phyloP scores from a whole-genome alignment of 64 coral and sea anemone species.

The Pachyseris speciosa region DNA sequence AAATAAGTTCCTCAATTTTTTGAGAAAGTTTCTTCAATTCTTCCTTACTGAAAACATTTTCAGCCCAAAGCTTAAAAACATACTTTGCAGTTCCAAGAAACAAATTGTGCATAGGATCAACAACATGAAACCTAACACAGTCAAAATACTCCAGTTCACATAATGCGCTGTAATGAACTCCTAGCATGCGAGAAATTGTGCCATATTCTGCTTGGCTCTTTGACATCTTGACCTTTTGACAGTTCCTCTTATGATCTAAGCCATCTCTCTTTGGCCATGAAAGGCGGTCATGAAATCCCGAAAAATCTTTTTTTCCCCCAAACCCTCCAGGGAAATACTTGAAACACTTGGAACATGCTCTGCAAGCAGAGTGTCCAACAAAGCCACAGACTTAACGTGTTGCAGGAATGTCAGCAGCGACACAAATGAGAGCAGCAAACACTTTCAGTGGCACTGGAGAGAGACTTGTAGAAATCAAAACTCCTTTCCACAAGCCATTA shows the following conservation, averaged over 20 bases:
- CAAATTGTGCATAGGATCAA: slow-evolving; percentile 64
- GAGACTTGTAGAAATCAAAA: slow-evolving; percentile 19
- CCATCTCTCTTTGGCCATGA: slow-evolving; percentile 32
- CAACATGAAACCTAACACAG: slow-evolving; percentile 65
- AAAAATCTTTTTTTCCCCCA: slow-evolving; percentile 22
- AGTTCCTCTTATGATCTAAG: slow-evolving; percentile 11
- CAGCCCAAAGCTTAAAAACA: slow-evolving; percentile 49
- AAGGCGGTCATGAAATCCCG: slow-evolving; percentile 8
- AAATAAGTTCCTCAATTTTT: slow-evolving; percentile 27
- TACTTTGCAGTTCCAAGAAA: slow-evolving; percentile 50
- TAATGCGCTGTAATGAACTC: slow-evolving; percentile 18
- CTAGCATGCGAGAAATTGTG: neutral
- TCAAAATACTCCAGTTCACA: slow-evolving; percentile 50
- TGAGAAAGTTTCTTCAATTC: neutral
- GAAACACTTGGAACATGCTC: slow-evolving; percentile 42
- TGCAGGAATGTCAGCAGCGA: slow-evolving; percentile 48
- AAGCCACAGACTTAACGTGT: slow-evolving; percentile 45
- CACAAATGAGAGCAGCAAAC: slow-evolving; percentile 32
- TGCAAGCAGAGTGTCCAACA: slow-evolving; percentile 35
- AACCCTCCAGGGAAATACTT: slow-evolving; percentile 46
- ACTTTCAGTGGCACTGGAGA: slow-evolving; percentile 27
- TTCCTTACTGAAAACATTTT: slow-evolving; percentile 20
- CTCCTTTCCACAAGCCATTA: slow-evolving; percentile 34
- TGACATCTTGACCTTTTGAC: slow-evolving; percentile 9
- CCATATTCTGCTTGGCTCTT: slow-evolving; percentile 9